Conservation (phyloP, 2,797 vertebrate species). For the Chelmon rostratus region DNA sequence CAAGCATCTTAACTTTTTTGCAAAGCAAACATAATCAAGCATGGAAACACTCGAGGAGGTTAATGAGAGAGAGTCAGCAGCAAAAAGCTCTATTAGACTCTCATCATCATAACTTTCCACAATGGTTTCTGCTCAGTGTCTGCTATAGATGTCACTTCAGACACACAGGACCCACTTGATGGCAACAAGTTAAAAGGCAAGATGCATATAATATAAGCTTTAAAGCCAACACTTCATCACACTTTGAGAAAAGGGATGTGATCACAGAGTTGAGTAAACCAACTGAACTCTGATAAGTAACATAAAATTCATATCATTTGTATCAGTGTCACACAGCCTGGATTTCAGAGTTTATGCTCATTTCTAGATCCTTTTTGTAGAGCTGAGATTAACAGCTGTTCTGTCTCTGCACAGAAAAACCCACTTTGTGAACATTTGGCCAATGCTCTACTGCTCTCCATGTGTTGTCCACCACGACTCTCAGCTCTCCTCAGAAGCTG, state of each 20-base stretch:
- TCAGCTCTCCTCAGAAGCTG: constrained; percentile 32
- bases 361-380: not conserved
- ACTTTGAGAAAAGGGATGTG: not conserved
- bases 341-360: not conserved
- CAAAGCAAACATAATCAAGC: not conserved
- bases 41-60: not conserved
- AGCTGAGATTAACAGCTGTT: constrained; percentile 27
- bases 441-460: constrained; percentile 16
- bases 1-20: too few species aligned
- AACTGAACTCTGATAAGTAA: not conserved
- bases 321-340: not conserved
- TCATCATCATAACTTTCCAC: not conserved
- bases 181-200: not conserved
- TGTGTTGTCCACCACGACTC: constrained; percentile 22
- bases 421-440: constrained; percentile 19
- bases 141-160: too few species aligned
- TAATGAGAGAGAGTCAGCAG: not conserved
- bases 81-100: not conserved
- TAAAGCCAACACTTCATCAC: not conserved
- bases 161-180: too few species aligned
- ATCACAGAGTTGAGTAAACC: not conserved
- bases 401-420: not conserved
- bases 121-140: not conserved
- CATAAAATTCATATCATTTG: not conserved
- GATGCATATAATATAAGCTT: not conserved